A percentile compares a stretch with the other conserved stretches of the same genome.
These are phyloP conservation scores for Drosophila hamatofila DNA, from an alignment of 2,888 invertebrate species.

Conservation along the genomic window DNA sequence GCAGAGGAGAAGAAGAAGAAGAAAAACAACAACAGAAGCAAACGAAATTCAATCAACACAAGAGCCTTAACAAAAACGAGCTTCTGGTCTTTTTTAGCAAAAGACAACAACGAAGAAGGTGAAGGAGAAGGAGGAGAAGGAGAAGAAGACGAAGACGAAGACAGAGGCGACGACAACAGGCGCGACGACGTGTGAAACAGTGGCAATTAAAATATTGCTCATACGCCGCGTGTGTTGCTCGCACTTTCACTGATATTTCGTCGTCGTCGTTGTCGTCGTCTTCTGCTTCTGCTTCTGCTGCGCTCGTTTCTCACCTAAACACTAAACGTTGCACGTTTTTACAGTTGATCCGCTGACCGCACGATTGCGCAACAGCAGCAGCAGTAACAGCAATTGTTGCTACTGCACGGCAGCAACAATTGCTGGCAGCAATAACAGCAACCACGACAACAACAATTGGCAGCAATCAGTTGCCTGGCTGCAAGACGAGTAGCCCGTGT, in stretches of 20 bases:
- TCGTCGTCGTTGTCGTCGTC: neutral
- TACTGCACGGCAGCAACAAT: neutral
- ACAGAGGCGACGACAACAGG: constrained; percentile 14
- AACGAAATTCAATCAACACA: constrained; percentile 63
- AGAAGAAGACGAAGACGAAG: neutral
- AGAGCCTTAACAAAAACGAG: constrained; percentile 28
- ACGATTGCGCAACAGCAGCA: constrained; percentile 62
- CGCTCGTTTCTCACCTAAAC: constrained; percentile 60
- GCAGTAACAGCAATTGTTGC: constrained; percentile 16
- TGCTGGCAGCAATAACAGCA: constrained; percentile 15
- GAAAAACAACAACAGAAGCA: constrained; percentile 4
- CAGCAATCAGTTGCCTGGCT: constrained; percentile 42
- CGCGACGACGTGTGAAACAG: constrained; percentile 72
- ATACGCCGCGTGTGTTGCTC: constrained; percentile 67
- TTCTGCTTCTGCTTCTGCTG: neutral
- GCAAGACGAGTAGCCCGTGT: constrained; percentile 35
- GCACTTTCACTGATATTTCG: constrained; percentile 79
- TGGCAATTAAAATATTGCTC: constrained; percentile 64
- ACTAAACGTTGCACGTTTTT: constrained; percentile 57
- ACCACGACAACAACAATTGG: constrained; percentile 1
- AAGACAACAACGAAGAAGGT: neutral
- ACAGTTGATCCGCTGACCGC: constrained; percentile 30
- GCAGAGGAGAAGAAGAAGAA: neutral
- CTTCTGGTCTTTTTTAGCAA: constrained; percentile 67
- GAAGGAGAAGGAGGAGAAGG: neutral